phyloP scores from a whole-genome alignment of 2,888 invertebrate genomes.

The Apamea crenata region DNA sequence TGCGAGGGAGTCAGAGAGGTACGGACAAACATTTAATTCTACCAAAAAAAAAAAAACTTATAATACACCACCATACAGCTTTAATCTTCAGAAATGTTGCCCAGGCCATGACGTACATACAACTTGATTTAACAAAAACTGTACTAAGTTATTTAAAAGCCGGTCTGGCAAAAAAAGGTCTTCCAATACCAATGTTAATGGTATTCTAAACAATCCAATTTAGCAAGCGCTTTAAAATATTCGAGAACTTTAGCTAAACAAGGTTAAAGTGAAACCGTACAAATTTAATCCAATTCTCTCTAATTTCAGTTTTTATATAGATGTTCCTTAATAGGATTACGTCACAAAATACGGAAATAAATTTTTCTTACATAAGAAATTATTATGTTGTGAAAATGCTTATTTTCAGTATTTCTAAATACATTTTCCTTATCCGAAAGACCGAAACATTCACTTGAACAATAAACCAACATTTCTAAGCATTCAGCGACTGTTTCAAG shows the following conservation, averaged over 20 bases:
- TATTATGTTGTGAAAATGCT: background rate
- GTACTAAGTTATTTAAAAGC: constrained; percentile 8
- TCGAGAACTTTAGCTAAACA: constrained; percentile 46
- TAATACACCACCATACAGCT: background rate
- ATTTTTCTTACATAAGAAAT: background rate
- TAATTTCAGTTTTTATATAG: constrained; percentile 48
- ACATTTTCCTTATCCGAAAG: background rate
- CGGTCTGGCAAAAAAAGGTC: constrained; percentile 26
- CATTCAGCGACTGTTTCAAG: constrained; percentile 14
- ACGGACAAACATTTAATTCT: background rate
- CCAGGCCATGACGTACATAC: constrained; percentile 10
- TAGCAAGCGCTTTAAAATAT: constrained; percentile 47
- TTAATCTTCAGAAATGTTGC: constrained; percentile 1
- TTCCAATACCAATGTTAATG: background rate
- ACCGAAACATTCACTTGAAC: constrained; percentile 3
- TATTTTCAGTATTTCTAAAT: background rate
- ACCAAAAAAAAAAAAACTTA: background rate
- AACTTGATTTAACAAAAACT: constrained; percentile 39
- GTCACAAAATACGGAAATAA: constrained; percentile 13
- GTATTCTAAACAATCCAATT: constrained; percentile 41
- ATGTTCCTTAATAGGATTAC: constrained; percentile 30
- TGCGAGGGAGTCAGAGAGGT: background rate
- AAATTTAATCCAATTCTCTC: constrained; percentile 57
- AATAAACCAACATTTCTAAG: constrained; percentile 20
- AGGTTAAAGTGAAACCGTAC: constrained; percentile 60